These are phyloP conservation scores for Eulithis testata DNA, from an alignment of 2,888 invertebrate species.

Conservation along the genomic window DNA sequence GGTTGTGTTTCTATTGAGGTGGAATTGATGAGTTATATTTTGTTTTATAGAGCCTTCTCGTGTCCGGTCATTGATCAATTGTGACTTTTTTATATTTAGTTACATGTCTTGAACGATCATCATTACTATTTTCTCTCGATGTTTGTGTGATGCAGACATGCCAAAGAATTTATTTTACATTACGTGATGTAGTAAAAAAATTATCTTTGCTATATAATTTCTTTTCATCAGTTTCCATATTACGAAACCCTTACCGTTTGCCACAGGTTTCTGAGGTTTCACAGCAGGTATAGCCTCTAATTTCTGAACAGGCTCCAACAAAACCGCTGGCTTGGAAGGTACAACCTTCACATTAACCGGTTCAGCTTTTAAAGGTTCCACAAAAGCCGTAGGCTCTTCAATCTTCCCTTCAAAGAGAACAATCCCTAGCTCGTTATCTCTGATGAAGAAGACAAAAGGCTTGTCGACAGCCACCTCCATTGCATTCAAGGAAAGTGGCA, in stretches of 20 bases:
- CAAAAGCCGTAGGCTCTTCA: conserved; percentile 70
- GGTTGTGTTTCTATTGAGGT: too few species aligned
- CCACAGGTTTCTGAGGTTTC: conserved; percentile 3
- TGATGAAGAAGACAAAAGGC: conserved; percentile 88
- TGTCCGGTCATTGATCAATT: too few species aligned
- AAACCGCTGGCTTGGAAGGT: conserved; percentile 11
- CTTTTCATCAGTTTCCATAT: too few species aligned
- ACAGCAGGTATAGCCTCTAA: background rate
- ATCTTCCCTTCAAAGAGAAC: conserved; percentile 87
- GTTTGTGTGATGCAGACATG: too few species aligned
- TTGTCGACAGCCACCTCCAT: conserved; percentile 83
- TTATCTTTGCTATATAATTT: too few species aligned
- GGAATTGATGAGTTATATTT: too few species aligned
- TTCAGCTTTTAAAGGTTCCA: conserved; percentile 30
- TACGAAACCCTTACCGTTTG: conserved; percentile 14
- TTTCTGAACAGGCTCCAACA: background rate
- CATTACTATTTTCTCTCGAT: too few species aligned
- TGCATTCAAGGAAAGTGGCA: conserved; percentile 85
- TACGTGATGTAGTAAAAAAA: too few species aligned
- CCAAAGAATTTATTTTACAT: too few species aligned
- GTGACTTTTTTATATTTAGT: too few species aligned
- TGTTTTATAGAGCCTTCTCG: too few species aligned
- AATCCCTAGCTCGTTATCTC: conserved; percentile 79
- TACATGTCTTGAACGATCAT: too few species aligned
- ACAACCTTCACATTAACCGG: background rate